Base-by-base conservation (phyloP, 2,797 vertebrate species). In the Austrolebias charrua region DNA sequence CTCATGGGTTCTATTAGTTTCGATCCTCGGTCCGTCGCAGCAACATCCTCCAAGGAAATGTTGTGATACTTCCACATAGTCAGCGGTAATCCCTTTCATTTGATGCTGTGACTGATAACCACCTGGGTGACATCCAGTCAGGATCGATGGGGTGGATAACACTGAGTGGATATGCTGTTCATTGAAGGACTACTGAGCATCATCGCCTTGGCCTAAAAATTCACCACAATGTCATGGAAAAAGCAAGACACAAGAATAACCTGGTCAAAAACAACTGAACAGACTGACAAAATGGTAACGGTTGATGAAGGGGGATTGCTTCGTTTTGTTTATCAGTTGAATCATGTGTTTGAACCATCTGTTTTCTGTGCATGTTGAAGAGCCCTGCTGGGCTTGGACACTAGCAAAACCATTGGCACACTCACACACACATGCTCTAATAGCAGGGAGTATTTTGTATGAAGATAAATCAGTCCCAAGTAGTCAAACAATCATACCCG, bases 311-410 rank as follows among this genome's bases (percentile, higher is more conserved):
- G 5, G 6, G 14, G 0, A 45, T 69, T 63, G 53, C 68, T 74
- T 3, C 12, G 55, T 54, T 53, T 11, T 63, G 43, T 19, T 60
- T 1, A 40, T 66, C 49, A n/a, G 11, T 44, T 61, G 48, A 67
- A 16, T 81, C 74, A 68, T 53, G 28, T 73, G 71, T 46, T 19
- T 56, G 49, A 64, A 33, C 75, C 66, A 19, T 77, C 82, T 87
- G 80, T 82, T 78, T 82, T 70, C 66, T 75, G 24, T 1, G 10
- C 63, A 67, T 60, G 55, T 73, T 72, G 69, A 61, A 31, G 19
- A 31, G 11, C 62, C 78, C 75, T 68, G 83, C 83, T 84, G 81
- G 38, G 81, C 60, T 63, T 80, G 80, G 79, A 54, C n/a, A 12
- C 10, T 2, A 8, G 24, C 19, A 4, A 52, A 58, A 60, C 24